phyloP scores from a whole-genome alignment of 2,113 vertebrate genomes.

The Reinhardtius hippoglossoides region DNA sequence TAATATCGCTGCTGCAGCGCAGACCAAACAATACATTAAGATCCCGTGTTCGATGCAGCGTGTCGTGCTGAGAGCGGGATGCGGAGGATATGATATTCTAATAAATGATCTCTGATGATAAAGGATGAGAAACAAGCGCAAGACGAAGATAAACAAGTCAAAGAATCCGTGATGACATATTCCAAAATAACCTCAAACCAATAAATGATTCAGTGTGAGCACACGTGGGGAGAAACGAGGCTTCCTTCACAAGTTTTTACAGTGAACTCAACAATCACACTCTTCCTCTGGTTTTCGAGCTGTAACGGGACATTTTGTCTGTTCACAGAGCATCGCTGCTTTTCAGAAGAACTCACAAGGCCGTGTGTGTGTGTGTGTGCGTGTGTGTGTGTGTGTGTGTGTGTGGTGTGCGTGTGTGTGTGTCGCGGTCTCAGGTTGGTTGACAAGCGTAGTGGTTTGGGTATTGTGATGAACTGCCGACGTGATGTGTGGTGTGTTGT shows the following conservation, averaged over 20 bases:
- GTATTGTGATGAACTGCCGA: too few relatives aligned
- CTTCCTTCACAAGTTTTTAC: background rate
- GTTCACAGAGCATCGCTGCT: conserved; percentile 26
- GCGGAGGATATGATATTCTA: background rate
- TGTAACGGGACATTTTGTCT: conserved; percentile 23
- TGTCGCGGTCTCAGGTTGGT: too few relatives aligned
- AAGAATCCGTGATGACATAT: conserved; percentile 2
- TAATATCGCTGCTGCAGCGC: background rate
- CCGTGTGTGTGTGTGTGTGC: too few relatives aligned
- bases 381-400: conserved; percentile 4
- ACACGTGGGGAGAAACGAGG: background rate
- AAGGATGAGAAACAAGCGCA: background rate
- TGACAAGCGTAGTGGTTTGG: too few relatives aligned
- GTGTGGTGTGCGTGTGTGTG: background rate
- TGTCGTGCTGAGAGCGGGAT: background rate
- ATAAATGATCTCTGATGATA: background rate
- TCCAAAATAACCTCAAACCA: conserved; percentile 17
- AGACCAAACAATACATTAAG: background rate
- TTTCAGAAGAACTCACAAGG: conserved; percentile 45
- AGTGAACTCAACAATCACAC: conserved; percentile 36
- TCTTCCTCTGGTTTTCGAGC: conserved; percentile 38
- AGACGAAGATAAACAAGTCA: conserved; percentile 19
- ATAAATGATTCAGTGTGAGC: conserved; percentile 26
- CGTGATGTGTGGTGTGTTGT: too few relatives aligned
- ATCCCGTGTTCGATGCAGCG: conserved; percentile 1